Evolutionary conservation across 2,797 vertebrate species (phyloP).

Genomic region (Sibirionetta formosa): DNA sequence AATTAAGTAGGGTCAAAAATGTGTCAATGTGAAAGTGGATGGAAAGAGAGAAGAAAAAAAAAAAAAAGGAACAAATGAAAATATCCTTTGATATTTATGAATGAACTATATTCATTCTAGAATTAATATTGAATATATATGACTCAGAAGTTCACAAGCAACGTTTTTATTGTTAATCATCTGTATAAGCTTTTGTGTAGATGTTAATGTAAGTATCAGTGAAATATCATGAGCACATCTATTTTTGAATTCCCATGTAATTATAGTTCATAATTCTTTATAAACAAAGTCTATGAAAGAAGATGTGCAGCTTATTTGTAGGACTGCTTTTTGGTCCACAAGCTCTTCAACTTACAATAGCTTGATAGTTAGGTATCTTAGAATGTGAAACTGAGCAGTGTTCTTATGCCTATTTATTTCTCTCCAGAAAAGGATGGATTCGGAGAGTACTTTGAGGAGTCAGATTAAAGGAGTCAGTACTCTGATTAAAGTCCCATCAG

Average conservation of each 20-base stretch:
- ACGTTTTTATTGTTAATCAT: background rate
- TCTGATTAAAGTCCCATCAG: background rate
- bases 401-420: background rate
- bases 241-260: background rate
- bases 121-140: background rate
- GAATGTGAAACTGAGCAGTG: background rate
- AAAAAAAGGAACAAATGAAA: background rate
- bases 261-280: background rate
- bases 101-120: background rate
- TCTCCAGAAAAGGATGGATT: background rate
- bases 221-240: background rate
- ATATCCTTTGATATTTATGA: background rate
- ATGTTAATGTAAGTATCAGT: background rate
- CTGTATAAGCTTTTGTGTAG: background rate
- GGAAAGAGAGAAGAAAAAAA: background rate
- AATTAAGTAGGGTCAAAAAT: fast-evolving
- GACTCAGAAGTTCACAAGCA: background rate
- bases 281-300: background rate
- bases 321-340: background rate
- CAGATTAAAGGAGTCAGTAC: background rate
- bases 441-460: background rate
- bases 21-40: background rate
- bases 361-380: background rate
- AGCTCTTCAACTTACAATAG: background rate
- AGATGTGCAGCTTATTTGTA: background rate